These are phyloP conservation scores for Pachliopta kotzebuea DNA, from an alignment of 2,888 invertebrate genomes.

Conservation along the genomic window DNA sequence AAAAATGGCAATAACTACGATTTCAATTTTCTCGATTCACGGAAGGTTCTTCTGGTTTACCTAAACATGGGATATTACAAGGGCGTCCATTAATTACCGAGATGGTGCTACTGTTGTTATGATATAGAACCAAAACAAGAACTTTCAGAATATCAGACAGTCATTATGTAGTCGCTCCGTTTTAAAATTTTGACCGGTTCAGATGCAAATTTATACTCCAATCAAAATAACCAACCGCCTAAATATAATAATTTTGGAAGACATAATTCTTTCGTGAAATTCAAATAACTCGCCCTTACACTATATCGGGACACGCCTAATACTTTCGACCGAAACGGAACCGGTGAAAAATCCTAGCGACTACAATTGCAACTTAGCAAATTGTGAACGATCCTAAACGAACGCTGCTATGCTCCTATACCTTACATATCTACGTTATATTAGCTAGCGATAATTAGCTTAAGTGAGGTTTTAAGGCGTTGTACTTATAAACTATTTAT, in stretches of 20 bases:
- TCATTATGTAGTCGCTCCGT: background rate
- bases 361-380: background rate
- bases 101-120: background rate
- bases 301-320: conserved; percentile 10
- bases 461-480: conserved; percentile 1
- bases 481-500: conserved; percentile 9
- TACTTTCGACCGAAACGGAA: conserved; percentile 4
- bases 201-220: conserved; percentile 8
- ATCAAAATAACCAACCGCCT: conserved; percentile 20
- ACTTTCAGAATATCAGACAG: conserved; percentile 4
- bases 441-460: conserved; percentile 4
- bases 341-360: conserved; percentile 1
- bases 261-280: conserved; percentile 21
- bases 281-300: conserved; percentile 11
- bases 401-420: conserved; percentile 2
- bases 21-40: background rate
- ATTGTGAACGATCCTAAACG: conserved; percentile 3
- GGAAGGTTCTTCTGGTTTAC: background rate
- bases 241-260: conserved; percentile 24
- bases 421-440: background rate
- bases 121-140: background rate
- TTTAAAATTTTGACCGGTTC: conserved; percentile 1
- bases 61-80: background rate
- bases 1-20: background rate
- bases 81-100: background rate